Percentiles rank a stretch among this genome's conserved stretches.
Conservation (phyloP, 1,140 invertebrate species). For the Zaprionus africanus region DNA sequence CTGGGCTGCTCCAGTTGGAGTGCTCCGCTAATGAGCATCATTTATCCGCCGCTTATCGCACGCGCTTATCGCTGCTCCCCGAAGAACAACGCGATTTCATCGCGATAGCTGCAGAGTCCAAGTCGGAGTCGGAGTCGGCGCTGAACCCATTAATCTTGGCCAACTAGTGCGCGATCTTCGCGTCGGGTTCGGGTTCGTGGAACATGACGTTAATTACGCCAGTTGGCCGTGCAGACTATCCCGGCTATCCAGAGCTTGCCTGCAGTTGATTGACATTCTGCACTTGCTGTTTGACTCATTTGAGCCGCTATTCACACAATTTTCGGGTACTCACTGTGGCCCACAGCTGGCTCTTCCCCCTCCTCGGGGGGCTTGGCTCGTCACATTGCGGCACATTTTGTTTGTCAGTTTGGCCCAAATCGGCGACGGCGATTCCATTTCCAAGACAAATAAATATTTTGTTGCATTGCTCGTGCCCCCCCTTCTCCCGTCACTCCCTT, state of each 20-base stretch:
- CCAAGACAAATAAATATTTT: conserved; percentile 57
- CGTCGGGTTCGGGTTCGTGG: conserved; percentile 1
- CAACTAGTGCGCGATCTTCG: conserved; percentile 44
- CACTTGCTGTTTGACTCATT: conserved; percentile 1
- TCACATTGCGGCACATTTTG: conserved; percentile 17
- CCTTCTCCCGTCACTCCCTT: not conserved
- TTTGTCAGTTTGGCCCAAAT: conserved; percentile 36
- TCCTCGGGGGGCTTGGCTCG: not conserved
- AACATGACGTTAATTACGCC: conserved; percentile 30
- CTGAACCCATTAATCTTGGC: conserved; percentile 56
- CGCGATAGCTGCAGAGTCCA: conserved; percentile 42
- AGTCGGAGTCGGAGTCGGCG: not conserved
- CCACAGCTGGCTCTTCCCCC: not conserved
- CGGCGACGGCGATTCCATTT: conserved; percentile 19
- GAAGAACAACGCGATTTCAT: conserved; percentile 50
- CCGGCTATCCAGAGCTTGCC: not conserved
- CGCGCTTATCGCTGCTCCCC: conserved; percentile 45
- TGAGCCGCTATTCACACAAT: not conserved
- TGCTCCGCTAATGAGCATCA: conserved; percentile 51
- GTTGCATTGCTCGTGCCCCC: conserved; percentile 26
- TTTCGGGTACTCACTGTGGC: not conserved
- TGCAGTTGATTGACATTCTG: conserved; percentile 14
- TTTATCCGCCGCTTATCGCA: conserved; percentile 54
- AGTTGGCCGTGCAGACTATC: not conserved
- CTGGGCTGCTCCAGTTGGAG: not conserved